Evolutionary conservation across 1,140 invertebrate species (phyloP).

Genomic region (Megalopta genalis): DNA sequence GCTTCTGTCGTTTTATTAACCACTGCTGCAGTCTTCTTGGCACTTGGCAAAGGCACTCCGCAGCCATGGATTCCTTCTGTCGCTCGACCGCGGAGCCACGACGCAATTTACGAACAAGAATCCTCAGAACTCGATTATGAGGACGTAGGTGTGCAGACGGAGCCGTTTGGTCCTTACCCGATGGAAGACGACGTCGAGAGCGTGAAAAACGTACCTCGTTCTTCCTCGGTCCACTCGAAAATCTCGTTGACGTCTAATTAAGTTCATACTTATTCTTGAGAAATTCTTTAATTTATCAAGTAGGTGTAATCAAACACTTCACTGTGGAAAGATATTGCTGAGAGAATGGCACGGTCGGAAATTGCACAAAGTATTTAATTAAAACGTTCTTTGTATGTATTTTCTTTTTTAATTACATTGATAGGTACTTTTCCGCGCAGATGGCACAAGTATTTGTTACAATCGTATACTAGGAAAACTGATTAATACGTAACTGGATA

Average conservation of each 20-base stretch:
- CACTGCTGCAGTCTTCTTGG: slow-evolving; percentile 81
- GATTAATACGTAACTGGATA: neutral
- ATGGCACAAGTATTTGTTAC: neutral
- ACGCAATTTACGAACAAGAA: slow-evolving; percentile 78
- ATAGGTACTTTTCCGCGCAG: neutral
- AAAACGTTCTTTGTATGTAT: neutral
- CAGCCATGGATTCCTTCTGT: slow-evolving; percentile 82
- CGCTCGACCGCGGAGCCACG: slow-evolving; percentile 75
- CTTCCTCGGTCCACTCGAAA: slow-evolving; percentile 68
- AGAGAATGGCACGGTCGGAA: neutral
- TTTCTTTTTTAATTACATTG: neutral
- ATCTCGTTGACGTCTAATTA: slow-evolving; percentile 59
- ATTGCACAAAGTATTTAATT: neutral
- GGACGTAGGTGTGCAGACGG: slow-evolving; percentile 78
- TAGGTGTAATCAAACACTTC: neutral
- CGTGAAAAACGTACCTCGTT: slow-evolving; percentile 68
- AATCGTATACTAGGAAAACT: neutral
- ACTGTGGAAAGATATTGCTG: too few relatives aligned
- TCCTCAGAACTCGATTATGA: slow-evolving; percentile 76
- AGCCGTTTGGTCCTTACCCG: slow-evolving; percentile 72
- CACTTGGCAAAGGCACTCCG: slow-evolving; percentile 81
- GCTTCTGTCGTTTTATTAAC: slow-evolving; percentile 80
- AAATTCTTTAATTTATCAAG: neutral
- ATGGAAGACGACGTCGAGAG: slow-evolving; percentile 68
- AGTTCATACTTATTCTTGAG: neutral